Conservation (phyloP, 2,113 vertebrate species). For the Tetraodon nigroviridis region DNA sequence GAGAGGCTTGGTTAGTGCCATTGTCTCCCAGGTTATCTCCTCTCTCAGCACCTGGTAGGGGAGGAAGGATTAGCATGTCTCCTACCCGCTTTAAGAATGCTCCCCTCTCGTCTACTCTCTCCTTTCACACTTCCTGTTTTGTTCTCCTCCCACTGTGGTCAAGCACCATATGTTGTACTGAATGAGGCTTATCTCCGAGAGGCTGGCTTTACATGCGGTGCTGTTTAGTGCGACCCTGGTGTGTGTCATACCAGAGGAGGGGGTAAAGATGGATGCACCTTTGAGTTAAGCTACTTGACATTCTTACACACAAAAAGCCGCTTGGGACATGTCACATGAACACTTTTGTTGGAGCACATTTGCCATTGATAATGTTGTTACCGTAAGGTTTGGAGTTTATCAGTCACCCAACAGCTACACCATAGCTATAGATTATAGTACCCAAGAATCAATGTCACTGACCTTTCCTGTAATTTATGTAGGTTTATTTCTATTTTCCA, state of each 20-base stretch:
- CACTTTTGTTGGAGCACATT: conserved; percentile 12
- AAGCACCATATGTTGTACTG: conserved; percentile 52
- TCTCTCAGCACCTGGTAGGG: conserved; percentile 68
- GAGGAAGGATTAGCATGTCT: conserved; percentile 58
- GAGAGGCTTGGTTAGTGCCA: conserved; percentile 38
- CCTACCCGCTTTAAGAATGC: conserved; percentile 53
- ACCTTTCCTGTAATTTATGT: too few relatives aligned
- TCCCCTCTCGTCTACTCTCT: conserved; percentile 45
- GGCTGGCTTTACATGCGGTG: conserved; percentile 43
- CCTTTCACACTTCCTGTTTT: conserved; percentile 61
- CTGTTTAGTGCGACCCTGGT: conserved; percentile 29
- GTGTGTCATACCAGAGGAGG: conserved; percentile 10
- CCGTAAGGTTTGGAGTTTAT: too few relatives aligned
- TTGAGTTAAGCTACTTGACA: conserved; percentile 57
- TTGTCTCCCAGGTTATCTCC: conserved; percentile 68
- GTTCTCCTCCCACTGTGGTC: conserved; percentile 49
- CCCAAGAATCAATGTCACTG: too few relatives aligned
- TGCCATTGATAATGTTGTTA: neutral
- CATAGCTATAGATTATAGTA: too few relatives aligned
- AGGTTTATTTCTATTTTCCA: too few relatives aligned
- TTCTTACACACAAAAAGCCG: conserved; percentile 33
- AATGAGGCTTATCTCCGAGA: conserved; percentile 60
- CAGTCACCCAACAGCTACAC: too few relatives aligned
- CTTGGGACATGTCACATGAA: conserved; percentile 11
- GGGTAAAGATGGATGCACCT: conserved; percentile 28